Evolutionary conservation across 2,113 vertebrate species (phyloP), one percentile per base, ranked within the genome.

Genomic region (Suncus etruscus): DNA sequence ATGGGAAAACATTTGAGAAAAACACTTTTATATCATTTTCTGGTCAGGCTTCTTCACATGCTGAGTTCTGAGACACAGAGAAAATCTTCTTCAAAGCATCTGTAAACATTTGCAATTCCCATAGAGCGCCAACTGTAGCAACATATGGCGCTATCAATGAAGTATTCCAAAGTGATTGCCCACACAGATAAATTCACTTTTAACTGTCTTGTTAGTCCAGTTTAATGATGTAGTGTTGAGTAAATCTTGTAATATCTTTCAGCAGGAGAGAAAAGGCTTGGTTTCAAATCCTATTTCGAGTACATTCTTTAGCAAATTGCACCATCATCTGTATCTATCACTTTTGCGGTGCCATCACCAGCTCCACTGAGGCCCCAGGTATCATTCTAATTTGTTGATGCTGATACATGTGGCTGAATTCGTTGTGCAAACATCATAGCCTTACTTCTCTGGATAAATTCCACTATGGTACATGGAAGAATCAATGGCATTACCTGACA

Each of bases 81-180:
- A 74, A 16, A 6, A 16, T 25, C 77, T 75, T 11, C 12, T 61
- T 79, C 22, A 87, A 70, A 91, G 51, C 61, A 61, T 91, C 73
- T 94, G 73, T n/a, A 95, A 91, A 93, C 91, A 90, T 90, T 91
- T 73, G 85, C 83, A 68, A 47, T 88, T 72, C 91, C 69, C 61
- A 6, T 15, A 27, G 91, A 83, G 73, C 31, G 72, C 88, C 86
- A 95, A 83, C 51, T 90, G 94, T 27, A 76, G 66, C 72, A 83
- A 73, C 92, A 93, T 95, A 95, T 69, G 94, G 86, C 48, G 48
- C 8, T 24, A 83, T 76, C 79, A 51, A 45, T 0, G 4, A 48
- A 86, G 68, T 31, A n/a, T 24, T 68, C 88, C 88, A 92, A 24
- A 78, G 77, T 27, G 58, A 78, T 78, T 82, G 58, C 65, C 90